Evolutionary conservation across 2,888 invertebrate genomes (phyloP).

Genomic region (Julus scanicus): DNA sequence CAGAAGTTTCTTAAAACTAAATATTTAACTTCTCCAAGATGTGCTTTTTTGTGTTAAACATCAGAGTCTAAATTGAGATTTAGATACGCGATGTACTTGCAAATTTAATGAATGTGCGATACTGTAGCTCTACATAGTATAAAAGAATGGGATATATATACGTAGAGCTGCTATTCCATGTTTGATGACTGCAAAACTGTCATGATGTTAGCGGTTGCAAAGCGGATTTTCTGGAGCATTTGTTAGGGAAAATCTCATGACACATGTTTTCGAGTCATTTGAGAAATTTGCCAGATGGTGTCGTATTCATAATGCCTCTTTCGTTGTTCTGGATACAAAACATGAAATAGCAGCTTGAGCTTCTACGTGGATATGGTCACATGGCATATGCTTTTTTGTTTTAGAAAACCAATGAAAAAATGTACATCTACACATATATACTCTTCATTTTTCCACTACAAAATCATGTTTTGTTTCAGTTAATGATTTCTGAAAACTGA

Average conservation of each 20-base stretch:
- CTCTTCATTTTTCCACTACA: too few relatives aligned
- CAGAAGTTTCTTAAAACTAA: neutral
- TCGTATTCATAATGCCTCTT: neutral
- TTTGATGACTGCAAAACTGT: neutral
- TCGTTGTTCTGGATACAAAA: too few relatives aligned
- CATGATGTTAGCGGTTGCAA: neutral
- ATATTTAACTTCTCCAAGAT: neutral
- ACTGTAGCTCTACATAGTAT: too few relatives aligned
- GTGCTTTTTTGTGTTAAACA: neutral
- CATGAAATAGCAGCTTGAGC: too few relatives aligned
- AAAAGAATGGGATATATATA: neutral
- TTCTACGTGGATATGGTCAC: too few relatives aligned
- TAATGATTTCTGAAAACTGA: too few relatives aligned
- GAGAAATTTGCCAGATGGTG: neutral
- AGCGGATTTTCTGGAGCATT: neutral
- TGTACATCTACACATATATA: too few relatives aligned
- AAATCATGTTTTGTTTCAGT: too few relatives aligned
- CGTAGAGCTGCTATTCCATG: too few relatives aligned
- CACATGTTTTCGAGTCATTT: conserved; percentile 4
- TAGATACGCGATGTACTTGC: neutral
- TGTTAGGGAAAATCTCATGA: neutral
- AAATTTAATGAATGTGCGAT: neutral
- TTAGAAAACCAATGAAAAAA: too few relatives aligned
- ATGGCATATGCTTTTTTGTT: too few relatives aligned
- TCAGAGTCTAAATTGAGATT: neutral